Evolutionary conservation across 2,797 vertebrate species (phyloP), one percentile per base, ranked within the genome.

Genomic region (Melanogrammus aeglefinus): DNA sequence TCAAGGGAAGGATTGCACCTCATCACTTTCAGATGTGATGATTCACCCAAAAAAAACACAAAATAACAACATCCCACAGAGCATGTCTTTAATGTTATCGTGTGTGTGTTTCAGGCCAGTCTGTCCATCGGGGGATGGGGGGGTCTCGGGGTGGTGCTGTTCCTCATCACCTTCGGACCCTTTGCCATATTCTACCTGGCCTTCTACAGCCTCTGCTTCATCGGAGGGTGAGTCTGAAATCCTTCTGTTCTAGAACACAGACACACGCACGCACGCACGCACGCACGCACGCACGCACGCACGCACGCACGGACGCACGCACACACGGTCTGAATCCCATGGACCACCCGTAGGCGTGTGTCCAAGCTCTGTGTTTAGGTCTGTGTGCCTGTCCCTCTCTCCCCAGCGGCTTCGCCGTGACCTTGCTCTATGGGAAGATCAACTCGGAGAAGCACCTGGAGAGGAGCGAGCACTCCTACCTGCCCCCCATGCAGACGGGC

Each of bases 91-190:
- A 57, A 57, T 5, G 4, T 57, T 51, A n/a, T 9, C 18, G 47
- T 51, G 47, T 51, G 10, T 84, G 29, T 87, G 51, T 96, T 96
- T 82, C 93, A 99, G 98, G 96, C 95, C 94, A 97, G 96, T 96
- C 94, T 96, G 89, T 98, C 98, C 95, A 94, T 96, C 95, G 98
- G 96, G 98, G 98, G 97, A 98, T 99, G 98, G 98, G 97, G 97
- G 95, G 95, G 97, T 94, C 97, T 99, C 91, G 96, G 95, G 86
- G 89, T 98, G 81, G 95, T 98, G 92, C 97, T 99, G 92, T 99
- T 99, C 94, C 95, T 99, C 80, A 91, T 98, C 94, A 98, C 96
- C 36, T 99, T 99, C 92, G 98, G 98, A 96, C 98, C 97, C 88
- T 99, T 98, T 88, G 95, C 97, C 91, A 96, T 99, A 95, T 97